Evolutionary conservation across 2,113 vertebrate species (phyloP).

Genomic region (Trinectes maculatus): DNA sequence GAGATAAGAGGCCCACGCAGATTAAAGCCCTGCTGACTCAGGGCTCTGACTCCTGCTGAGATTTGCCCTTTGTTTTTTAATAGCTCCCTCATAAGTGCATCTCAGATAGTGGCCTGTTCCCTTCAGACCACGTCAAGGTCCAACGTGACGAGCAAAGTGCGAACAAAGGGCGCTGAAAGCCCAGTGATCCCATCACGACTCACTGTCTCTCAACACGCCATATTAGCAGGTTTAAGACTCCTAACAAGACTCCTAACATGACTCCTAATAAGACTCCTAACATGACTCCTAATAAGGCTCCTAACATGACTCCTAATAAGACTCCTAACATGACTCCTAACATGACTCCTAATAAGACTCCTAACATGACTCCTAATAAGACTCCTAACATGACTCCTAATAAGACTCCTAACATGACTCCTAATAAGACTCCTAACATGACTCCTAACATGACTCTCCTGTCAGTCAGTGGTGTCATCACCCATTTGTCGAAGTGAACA

Average conservation of each 20-base stretch:
- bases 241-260: conserved; percentile 48
- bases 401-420: conserved; percentile 64
- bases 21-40: conserved; percentile 58
- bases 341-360: no score
- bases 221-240: conserved; percentile 77
- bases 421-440: no score
- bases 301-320: no score
- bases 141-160: conserved; percentile 68
- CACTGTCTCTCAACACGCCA: conserved; percentile 66
- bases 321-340: no score
- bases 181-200: conserved; percentile 19
- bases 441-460: no score
- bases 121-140: conserved; percentile 75
- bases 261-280: conserved; percentile 62
- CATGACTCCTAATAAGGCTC: conserved; percentile 67
- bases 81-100: conserved; percentile 52
- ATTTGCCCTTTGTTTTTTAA: conserved; percentile 52
- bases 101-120: conserved; percentile 66
- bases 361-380: no score
- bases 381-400: no score
- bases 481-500: conserved; percentile 29
- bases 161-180: conserved; percentile 65
- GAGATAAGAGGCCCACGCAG: conserved; percentile 44
- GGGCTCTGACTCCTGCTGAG: conserved; percentile 24
- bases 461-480: conserved; percentile 6